Base-by-base conservation (phyloP, 2,797 vertebrate species). In the Enteromius radiatus region DNA sequence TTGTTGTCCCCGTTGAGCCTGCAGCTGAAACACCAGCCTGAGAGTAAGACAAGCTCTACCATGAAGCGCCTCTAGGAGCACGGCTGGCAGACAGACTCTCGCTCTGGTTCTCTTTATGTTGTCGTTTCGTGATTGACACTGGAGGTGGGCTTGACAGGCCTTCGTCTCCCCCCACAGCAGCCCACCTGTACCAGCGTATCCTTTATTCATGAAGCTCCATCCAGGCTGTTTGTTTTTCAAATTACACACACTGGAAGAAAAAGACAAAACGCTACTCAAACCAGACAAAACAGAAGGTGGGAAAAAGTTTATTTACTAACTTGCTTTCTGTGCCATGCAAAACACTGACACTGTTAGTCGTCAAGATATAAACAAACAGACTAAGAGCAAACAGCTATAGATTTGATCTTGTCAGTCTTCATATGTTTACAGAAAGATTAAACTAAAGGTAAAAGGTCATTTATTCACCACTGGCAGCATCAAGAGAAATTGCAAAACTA, bases 121-220 rank as follows among this genome's bases (percentile, higher is more conserved):
- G 56, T 52, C 36, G 67, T 78, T 80, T 82, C 15, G 36, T 87
- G 86, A 89, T 85, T 89, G 88, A 87, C 88, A 86, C 59, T n/a
- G 83, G 84, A 84, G 88, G 85, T 82, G 88, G 84, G 84, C 85
- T 86, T 88, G 89, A 89, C 89, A 88, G 86, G 80, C 85, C 84
- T 59, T 83, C 76, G 83, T 80, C 69, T 78, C 80, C 82, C 91
- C 88, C 88, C 87, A 83, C 80, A 79, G 78, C 86, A 89, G 88
- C 89, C 86, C 64, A 89, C 90, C 91, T 87, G 89, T 89, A 91
- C 91, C 85, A 86, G 78, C 64, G 41, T 88, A 90, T 90, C 87
- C 87, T 89, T 90, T 90, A 90, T 90, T 90, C 85, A 90, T 89
- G 88, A 90, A 88, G 86, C 85, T 82, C 86, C 84, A 87, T 86